Base-by-base conservation (phyloP, 2,888 invertebrate genomes). In the Uloborus plumipes region DNA sequence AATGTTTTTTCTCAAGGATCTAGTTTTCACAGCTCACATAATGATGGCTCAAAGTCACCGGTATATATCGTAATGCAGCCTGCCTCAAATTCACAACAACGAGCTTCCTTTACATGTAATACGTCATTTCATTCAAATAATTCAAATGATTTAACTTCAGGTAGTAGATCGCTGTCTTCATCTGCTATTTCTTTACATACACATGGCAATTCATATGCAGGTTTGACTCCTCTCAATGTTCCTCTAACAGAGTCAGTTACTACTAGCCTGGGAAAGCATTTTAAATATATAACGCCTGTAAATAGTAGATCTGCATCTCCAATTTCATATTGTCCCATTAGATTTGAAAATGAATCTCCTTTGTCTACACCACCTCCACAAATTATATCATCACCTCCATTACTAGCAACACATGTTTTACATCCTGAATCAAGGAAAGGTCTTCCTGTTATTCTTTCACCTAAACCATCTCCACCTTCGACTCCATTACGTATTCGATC, bases 231-330 rank as follows among this genome's bases (percentile, higher is more conserved):
- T 18, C 31, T 61, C 1, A 47, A 39, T 55, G 67, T 66, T 49
- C 61, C 59, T 51, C 31, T 47, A 31, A 18, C 50, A 47, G 71
- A 78, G 13, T 58, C 59, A 18, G n/a, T 71, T 51, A 26, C 31
- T 11, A 47, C 20, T 22, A 65, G 20, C 26, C 16, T 26, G 2
- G 69, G 73, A 16, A 73, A 74, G 47, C 69, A 64, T 69, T n/a
- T 67, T 18, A 66, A 76, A 15, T 81, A 65, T 75, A 18, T 82
- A 20, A 66, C 76, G 16, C 82, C 72, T 11, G 71, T 71, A 47
- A 55, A 51, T 26, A 82, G 82, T 67, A 76, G 82, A 66, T 65
- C 82, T 59, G 18, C 50, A 22, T 83, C 83, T 22, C 77, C 83
- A 58, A 26, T 76, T 49, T 67, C 76, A 20, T 22, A 67, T 67